A percentile compares a stretch with the other conserved stretches of the same genome.
These are phyloP conservation scores for Stercorarius parasiticus DNA, from an alignment of 2,113 vertebrate species.

Conservation along the genomic window DNA sequence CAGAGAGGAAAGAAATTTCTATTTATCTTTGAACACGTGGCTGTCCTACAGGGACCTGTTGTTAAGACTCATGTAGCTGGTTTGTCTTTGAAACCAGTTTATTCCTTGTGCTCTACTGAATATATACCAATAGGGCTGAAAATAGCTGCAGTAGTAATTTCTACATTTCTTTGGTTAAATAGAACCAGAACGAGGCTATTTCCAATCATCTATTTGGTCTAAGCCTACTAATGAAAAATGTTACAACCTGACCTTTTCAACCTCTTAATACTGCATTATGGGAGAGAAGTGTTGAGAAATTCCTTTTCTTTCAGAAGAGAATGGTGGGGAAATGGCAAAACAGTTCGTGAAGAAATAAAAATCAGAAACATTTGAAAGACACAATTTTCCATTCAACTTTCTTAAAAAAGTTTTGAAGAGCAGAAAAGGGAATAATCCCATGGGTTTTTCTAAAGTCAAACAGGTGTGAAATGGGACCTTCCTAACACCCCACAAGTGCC, in stretches of 20 bases:
- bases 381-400: background rate
- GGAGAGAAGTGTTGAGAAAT: background rate
- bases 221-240: background rate
- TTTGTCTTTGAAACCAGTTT: background rate
- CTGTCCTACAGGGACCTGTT: background rate
- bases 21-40: background rate
- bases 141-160: background rate
- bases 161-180: background rate
- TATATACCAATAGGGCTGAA: background rate
- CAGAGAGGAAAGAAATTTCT: background rate
- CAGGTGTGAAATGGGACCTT: background rate
- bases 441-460: background rate
- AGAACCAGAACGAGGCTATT: background rate
- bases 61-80: background rate
- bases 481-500: background rate
- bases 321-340: background rate
- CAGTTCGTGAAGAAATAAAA: background rate
- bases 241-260: background rate
- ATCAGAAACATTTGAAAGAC: background rate
- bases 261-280: background rate
- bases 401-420: background rate
- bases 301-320: background rate
- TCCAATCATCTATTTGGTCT: background rate
- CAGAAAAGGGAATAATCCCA: background rate
- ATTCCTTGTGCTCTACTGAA: background rate